Evolutionary conservation across 2,888 invertebrate genomes (phyloP), one percentile per base, ranked within the genome.

Genomic region (Nomada goodeniana): DNA sequence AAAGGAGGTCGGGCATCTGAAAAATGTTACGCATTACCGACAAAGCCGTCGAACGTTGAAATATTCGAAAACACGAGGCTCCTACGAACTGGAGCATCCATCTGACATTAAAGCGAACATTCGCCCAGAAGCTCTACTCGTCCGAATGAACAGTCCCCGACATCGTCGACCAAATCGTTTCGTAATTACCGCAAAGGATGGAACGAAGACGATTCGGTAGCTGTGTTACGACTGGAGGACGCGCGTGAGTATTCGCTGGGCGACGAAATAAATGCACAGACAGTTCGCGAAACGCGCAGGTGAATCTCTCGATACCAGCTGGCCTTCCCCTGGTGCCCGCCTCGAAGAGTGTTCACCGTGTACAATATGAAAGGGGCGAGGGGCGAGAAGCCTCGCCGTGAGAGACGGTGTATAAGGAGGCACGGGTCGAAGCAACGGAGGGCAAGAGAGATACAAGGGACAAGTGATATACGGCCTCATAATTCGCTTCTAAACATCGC

Each of bases 401-500:
- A 29, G 59, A 61, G 59, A n/a, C n/a, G 65, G 36, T 76, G 55
- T 47, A 63, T 23, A 73, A 47, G 73, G 68, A 80, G 70, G 68
- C 26, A 47, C 50, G 70, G 52, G 47, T 23, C 20, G 59, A 44
- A 59, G 42, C 59, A 23, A 60, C 47, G 29, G 67, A 74, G 76
- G 75, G 81, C 80, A 74, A 72, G 72, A 70, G 82, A 80, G 65
- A 79, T 80, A 79, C 78, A 80, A 82, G 68, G 80, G 72, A 64
- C 83, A 69, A 68, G 84, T 90, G 89, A 91, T 91, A 90, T 90
- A 91, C 88, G 89, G 86, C 85, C 89, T 91, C 91, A 91, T 91
- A 91, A 91, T 90, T 91, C 89, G 88, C 87, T 88, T 91, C 90
- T 91, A 91, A 91, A 91, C 90, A 91, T 90, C 90, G 89, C 90